Conservation (phyloP, 2,888 invertebrate species). For the Euclidia mi region DNA sequence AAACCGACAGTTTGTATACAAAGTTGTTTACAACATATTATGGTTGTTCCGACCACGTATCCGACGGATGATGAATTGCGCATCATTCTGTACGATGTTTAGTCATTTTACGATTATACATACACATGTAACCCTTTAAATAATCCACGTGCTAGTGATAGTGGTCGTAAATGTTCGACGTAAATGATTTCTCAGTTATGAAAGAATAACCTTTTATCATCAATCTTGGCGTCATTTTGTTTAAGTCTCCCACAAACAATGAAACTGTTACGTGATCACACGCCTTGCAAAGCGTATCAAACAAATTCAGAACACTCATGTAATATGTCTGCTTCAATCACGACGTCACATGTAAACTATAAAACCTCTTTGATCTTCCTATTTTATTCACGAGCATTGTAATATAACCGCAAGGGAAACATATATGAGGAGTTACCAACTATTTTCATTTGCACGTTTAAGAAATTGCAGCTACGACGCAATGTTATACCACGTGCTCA, state of each 20-base stretch:
- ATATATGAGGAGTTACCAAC: slow-evolving; percentile 35
- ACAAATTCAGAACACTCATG: neutral
- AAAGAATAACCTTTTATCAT: neutral
- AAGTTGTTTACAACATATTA: slow-evolving; percentile 1
- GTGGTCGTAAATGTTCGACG: neutral
- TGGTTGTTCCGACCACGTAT: neutral
- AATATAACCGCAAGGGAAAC: slow-evolving; percentile 34
- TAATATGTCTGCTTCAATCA: slow-evolving; percentile 5
- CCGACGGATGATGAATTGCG: slow-evolving; percentile 7
- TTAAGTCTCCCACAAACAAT: no score
- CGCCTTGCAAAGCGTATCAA: neutral
- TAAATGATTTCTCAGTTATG: neutral
- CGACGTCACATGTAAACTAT: slow-evolving; percentile 8
- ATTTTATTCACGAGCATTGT: slow-evolving; percentile 31
- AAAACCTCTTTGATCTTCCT: slow-evolving; percentile 34
- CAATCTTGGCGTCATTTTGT: no score
- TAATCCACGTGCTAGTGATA: neutral
- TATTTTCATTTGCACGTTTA: slow-evolving; percentile 53
- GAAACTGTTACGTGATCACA: neutral
- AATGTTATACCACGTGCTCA: slow-evolving; percentile 60
- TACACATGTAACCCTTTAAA: neutral
- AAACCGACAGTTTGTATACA: neutral
- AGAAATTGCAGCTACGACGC: slow-evolving; percentile 54
- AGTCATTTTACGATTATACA: slow-evolving; percentile 4
- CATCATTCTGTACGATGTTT: slow-evolving; percentile 1